Evolutionary conservation across 92 coral and sea anemone genomes (phyloP).

Genomic region (Palythoa grandiflora): DNA sequence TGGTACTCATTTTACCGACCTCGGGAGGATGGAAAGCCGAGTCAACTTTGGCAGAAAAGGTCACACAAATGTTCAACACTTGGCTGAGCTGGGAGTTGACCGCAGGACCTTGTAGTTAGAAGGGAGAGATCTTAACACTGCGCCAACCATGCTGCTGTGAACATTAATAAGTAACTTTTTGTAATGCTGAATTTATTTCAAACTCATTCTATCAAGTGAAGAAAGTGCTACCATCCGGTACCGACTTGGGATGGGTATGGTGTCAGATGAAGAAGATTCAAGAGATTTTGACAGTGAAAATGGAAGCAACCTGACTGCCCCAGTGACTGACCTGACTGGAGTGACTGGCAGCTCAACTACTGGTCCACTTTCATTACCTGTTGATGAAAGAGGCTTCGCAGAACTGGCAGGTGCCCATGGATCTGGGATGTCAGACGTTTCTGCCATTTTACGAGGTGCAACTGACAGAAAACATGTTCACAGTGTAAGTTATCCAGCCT

Average conservation of each 20-base stretch:
- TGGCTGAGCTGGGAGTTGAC: too few species aligned
- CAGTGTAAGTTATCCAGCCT: slow-evolving; percentile 6
- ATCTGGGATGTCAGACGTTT: slow-evolving; percentile 62
- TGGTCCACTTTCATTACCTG: background rate
- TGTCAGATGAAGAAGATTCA: slow-evolving; percentile 85
- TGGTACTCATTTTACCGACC: too few species aligned
- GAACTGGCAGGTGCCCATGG: slow-evolving; percentile 53
- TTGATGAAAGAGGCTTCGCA: slow-evolving; percentile 28
- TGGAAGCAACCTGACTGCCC: slow-evolving; percentile 65
- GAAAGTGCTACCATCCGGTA: slow-evolving; percentile 94
- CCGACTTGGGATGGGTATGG: slow-evolving; percentile 93
- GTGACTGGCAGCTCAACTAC: slow-evolving; percentile 62
- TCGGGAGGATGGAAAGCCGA: too few species aligned
- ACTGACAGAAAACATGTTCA: slow-evolving; percentile 28
- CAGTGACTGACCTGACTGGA: slow-evolving; percentile 68
- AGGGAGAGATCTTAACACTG: too few species aligned
- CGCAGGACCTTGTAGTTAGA: too few species aligned
- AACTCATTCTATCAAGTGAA: slow-evolving; percentile 62
- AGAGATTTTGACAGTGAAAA: slow-evolving; percentile 81
- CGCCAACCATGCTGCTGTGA: too few species aligned
- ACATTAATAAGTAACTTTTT: too few species aligned
- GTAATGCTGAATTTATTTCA: too few species aligned
- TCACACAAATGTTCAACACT: too few species aligned
- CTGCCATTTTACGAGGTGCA: slow-evolving; percentile 16
- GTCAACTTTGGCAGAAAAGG: too few species aligned